Conservation (phyloP, 2,797 vertebrate species). For the Sebastes oblongus region DNA sequence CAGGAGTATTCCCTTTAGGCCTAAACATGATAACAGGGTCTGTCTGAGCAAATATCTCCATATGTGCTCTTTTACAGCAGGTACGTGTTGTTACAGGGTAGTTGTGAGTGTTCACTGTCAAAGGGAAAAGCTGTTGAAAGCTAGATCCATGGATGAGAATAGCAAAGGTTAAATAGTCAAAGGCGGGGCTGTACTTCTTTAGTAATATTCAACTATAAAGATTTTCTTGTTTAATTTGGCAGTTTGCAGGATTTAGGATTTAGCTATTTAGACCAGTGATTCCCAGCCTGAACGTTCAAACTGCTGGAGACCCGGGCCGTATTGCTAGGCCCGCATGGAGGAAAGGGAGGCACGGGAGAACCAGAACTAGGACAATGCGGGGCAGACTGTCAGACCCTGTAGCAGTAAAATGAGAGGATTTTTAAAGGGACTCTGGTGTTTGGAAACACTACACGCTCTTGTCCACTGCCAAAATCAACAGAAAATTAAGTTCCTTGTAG, state of each 20-base stretch:
- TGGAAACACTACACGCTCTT: too few relatives aligned
- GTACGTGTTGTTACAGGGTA: conserved; percentile 44
- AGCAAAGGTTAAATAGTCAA: conserved; percentile 12
- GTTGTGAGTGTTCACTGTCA: conserved; percentile 12
- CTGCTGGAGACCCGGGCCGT: too few relatives aligned
- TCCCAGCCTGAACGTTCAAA: neutral
- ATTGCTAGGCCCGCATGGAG: too few relatives aligned
- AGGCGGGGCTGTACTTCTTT: neutral
- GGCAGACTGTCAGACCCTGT: neutral
- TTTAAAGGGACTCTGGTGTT: neutral
- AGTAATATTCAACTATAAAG: neutral
- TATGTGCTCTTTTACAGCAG: conserved; percentile 20
- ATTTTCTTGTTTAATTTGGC: neutral
- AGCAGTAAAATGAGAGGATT: neutral
- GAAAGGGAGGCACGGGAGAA: too few relatives aligned
- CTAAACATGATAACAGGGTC: conserved; percentile 40
- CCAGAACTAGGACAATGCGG: fast-evolving
- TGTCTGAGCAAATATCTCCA: conserved; percentile 35
- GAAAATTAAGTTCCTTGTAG: neutral
- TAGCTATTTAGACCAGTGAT: neutral
- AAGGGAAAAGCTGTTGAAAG: conserved; percentile 27
- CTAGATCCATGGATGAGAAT: neutral
- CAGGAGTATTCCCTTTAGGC: conserved; percentile 30
- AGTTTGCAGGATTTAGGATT: neutral
- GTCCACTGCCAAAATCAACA: neutral